Evolutionary conservation across 2,888 invertebrate species (phyloP).

Genomic region (Philonicus albiceps): DNA sequence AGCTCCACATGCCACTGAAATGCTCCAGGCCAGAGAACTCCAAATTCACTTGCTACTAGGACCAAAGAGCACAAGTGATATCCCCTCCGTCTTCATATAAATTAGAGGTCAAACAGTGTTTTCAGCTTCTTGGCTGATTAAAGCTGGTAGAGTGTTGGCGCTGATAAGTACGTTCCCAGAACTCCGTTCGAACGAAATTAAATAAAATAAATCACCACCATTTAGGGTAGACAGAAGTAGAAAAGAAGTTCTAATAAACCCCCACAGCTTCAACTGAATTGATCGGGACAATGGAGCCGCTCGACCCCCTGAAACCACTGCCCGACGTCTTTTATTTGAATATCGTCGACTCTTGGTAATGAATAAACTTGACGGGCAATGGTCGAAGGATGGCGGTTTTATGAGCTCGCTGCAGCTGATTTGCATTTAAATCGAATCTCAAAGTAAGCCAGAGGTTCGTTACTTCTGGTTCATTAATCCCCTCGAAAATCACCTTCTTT

Average conservation of each 20-base stretch:
- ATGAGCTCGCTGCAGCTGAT: conserved; percentile 13
- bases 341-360: not conserved
- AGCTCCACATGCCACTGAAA: not conserved
- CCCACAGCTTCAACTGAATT: not conserved
- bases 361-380: not conserved
- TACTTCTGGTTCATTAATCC: conserved; percentile 43
- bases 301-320: not conserved
- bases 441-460: conserved; percentile 38
- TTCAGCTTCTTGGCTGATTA: not conserved
- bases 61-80: not conserved
- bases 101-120: not conserved
- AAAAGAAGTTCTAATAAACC: not conserved
- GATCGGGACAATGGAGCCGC: not conserved
- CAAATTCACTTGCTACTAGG: not conserved
- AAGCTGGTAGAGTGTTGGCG: not conserved
- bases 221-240: not conserved
- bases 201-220: not conserved
- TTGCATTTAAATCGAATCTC: conserved; percentile 46
- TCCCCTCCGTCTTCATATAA: not conserved
- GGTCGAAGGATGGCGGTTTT: not conserved
- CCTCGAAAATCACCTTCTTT: not conserved
- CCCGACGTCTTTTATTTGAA: not conserved
- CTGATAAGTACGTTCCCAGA: not conserved
- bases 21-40: not conserved
- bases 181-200: not conserved